Evolutionary conservation across 64 coral and sea anemone species (phyloP), one percentile per base, ranked within the genome.

Genomic region (Orbicella faveolata): DNA sequence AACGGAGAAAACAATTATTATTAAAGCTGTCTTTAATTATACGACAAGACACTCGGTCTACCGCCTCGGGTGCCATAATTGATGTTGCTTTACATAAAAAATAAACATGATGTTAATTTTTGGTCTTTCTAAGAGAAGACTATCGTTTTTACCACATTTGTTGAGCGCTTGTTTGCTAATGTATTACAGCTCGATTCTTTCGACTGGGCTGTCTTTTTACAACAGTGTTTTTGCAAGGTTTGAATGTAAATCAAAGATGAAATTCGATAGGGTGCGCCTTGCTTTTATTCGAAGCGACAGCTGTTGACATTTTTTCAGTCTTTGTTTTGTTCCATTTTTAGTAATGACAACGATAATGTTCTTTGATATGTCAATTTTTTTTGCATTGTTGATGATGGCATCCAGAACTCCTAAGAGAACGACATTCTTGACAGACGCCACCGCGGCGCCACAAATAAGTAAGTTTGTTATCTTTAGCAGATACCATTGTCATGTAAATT

Each of bases 401-500:
- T 6, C 21, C 25, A 19, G 36, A 9, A 14, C 8, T 52, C 81
- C 64, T 23, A 9, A 70, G 81, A 65, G 82, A 85, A 41, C 48
- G 15, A 16, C 37, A 72, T 69, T 72, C 63, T 63, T 41, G 33
- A 1, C 36, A 1, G 34, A 33, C 80, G 36, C 39, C 61, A 15
- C 51, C 18, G n/a, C 21, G 82, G 82, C 63, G 65, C 82, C 82
- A 14, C 41, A 67, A 4, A 67, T 67, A 23, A 44, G 44, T 59
- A 26, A 30, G 63, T 19, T 73, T 2, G 52, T 59, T 79, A 52
- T 68, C 34, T 85, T 63, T 59, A 9, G 52, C 23, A 81, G 55
- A 62, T 63, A 52, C 25, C 36, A 70, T 73, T 85, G 63, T 85
- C 37, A 85, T 85, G 39, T 66, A 85, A 85, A 72, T 85, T 72